Conservation (phyloP, 2,797 vertebrate species). For the Craterocephalus amniculus region DNA sequence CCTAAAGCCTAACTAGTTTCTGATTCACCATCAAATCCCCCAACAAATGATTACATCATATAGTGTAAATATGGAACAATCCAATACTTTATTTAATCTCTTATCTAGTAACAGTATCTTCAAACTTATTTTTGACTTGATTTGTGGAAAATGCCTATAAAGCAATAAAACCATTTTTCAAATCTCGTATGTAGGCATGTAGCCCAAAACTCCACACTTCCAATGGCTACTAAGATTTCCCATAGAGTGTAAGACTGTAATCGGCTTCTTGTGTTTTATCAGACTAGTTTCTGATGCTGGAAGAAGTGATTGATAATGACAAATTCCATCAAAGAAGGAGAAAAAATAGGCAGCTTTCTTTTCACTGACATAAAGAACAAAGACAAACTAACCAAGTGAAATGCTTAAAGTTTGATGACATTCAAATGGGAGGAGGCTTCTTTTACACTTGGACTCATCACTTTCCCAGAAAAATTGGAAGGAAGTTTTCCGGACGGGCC, state of each 20-base stretch:
- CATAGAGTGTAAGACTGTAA: neutral
- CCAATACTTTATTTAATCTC: neutral
- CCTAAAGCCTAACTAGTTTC: constrained; percentile 7
- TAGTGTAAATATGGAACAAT: no score
- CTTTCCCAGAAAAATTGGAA: no score
- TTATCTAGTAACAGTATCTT: neutral
- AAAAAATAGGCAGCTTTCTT: no score
- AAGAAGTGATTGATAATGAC: constrained; percentile 2
- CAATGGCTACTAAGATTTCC: neutral
- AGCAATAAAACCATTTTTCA: neutral
- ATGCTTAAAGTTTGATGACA: neutral
- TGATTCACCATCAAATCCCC: constrained; percentile 1
- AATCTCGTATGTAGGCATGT: neutral
- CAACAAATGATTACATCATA: neutral
- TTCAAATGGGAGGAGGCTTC: no score
- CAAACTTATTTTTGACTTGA: neutral
- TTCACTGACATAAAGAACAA: neutral
- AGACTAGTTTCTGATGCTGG: constrained; percentile 7
- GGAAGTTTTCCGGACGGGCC: no score
- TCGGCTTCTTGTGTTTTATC: constrained; percentile 7
- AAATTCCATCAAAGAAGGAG: constrained; percentile 1
- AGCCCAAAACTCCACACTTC: neutral
- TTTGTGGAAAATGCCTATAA: neutral
- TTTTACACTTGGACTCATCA: no score
- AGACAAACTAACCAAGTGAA: neutral